A percentile compares a stretch with the other conserved stretches of the same genome.
phyloP scores from a whole-genome alignment of 2,113 vertebrate species.

The Athene cunicularia region DNA sequence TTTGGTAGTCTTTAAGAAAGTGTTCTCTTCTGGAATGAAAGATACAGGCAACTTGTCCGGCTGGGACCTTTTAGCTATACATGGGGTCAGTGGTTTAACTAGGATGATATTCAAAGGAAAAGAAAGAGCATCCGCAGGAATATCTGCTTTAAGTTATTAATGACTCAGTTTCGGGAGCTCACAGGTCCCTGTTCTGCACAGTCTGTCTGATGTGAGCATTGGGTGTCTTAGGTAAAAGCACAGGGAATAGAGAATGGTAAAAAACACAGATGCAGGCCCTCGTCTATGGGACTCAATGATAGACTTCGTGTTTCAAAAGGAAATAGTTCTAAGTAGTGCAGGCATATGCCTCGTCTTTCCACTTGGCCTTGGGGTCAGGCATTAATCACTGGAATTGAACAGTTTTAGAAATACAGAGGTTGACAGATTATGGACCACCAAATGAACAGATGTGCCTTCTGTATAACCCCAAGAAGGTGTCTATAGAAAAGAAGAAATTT shows the following conservation, averaged over 20 bases:
- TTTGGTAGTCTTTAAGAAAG: not conserved
- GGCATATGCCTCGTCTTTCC: not conserved
- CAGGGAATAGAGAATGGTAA: not conserved
- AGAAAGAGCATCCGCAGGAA: not conserved
- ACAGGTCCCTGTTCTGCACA: not conserved
- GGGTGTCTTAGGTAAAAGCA: not conserved
- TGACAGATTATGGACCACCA: not conserved
- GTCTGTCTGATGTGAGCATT: not conserved
- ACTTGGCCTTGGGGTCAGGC: not conserved
- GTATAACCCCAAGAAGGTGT: not conserved
- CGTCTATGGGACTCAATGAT: not conserved
- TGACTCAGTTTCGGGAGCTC: not conserved
- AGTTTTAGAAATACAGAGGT: not conserved
- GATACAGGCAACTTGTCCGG: not conserved
- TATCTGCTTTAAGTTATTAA: not conserved
- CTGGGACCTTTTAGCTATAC: not conserved
- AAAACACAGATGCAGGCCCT: not conserved
- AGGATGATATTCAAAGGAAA: not conserved
- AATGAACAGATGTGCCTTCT: not conserved
- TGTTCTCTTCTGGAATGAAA: not conserved
- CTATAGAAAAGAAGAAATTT: not conserved
- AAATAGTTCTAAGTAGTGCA: not conserved
- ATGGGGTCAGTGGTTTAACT: not conserved
- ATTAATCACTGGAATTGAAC: not conserved
- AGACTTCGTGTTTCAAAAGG: not conserved